These are phyloP conservation scores for Enteromius paludinosus DNA, from an alignment of 2,797 vertebrate genomes.

Conservation along the genomic window DNA sequence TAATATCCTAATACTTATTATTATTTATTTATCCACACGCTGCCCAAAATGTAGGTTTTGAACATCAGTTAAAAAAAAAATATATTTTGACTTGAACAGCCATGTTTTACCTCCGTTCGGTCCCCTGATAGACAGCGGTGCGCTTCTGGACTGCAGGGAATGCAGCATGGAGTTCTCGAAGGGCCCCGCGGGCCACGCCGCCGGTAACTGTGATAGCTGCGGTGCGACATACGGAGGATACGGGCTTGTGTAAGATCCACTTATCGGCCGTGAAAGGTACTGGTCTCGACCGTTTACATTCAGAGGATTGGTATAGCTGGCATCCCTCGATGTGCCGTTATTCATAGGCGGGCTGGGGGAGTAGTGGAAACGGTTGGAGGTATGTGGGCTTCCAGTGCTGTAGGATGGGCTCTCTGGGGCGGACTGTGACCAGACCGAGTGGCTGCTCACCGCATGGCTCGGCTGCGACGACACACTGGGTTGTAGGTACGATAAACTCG, in stretches of 20 bases:
- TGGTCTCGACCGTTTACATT: conserved; percentile 86
- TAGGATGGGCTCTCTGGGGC: conserved; percentile 91
- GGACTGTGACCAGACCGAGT: conserved; percentile 92
- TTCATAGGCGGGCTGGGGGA: conserved; percentile 91
- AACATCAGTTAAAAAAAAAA: neutral
- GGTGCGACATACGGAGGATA: conserved; percentile 91
- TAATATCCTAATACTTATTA: neutral
- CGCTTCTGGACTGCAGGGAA: conserved; percentile 87
- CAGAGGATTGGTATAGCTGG: conserved; percentile 81
- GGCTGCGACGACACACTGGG: conserved; percentile 83
- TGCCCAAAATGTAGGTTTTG: neutral
- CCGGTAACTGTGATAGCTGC: conserved; percentile 88
- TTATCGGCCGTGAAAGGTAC: conserved; percentile 87
- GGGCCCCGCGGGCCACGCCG: conserved; percentile 87
- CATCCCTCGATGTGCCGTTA: conserved; percentile 86
- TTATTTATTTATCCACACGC: neutral
- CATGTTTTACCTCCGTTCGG: conserved; percentile 87
- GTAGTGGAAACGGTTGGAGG: conserved; percentile 91
- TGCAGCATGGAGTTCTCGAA: conserved; percentile 97
- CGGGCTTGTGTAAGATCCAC: conserved; percentile 88
- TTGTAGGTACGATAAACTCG: conserved; percentile 90
- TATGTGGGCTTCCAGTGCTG: conserved; percentile 84
- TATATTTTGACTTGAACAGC: neutral
- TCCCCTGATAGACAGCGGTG: conserved; percentile 85
- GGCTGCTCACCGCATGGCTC: conserved; percentile 84